Percentiles rank a stretch among this genome's conserved stretches.
Conservation (phyloP, 2,888 invertebrate genomes). For the Junonia oenone region DNA sequence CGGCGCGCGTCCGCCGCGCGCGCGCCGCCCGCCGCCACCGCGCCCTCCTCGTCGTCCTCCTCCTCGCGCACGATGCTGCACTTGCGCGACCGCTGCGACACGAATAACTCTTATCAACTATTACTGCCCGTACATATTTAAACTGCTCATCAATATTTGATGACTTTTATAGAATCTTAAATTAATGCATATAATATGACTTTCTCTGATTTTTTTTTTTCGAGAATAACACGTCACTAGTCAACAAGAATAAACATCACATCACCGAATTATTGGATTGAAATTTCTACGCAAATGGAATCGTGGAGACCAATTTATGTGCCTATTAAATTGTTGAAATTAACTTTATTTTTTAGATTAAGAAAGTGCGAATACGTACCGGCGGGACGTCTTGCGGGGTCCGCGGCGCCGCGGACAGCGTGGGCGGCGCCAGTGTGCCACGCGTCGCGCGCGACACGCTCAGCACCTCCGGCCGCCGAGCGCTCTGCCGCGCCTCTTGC, state of each 20-base stretch:
- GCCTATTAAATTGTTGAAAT: no score
- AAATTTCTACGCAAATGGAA: no score
- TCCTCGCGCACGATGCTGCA: constrained; percentile 96
- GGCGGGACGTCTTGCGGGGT: constrained; percentile 84
- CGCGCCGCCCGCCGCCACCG: constrained; percentile 74
- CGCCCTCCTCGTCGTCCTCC: constrained; percentile 91
- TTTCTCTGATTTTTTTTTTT: no score
- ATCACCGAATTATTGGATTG: no score
- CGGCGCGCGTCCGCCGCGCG: constrained; percentile 80
- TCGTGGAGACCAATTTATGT: no score
- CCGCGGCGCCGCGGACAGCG: constrained; percentile 74
- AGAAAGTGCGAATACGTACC: constrained; percentile 56
- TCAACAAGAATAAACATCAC: no score
- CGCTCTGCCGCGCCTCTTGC: constrained; percentile 44
- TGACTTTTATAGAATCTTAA: no score
- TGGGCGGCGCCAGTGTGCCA: constrained; percentile 56
- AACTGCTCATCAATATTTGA: no score
- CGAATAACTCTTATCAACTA: no score
- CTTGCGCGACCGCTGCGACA: constrained; percentile 84
- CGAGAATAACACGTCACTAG: no score
- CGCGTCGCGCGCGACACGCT: constrained; percentile 49
- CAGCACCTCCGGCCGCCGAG: constrained; percentile 58
- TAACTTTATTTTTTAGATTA: neutral
- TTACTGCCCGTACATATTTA: no score
- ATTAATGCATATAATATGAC: no score